Base-by-base conservation (phyloP, 1,140 invertebrate species). In the Batillaria attramentaria region DNA sequence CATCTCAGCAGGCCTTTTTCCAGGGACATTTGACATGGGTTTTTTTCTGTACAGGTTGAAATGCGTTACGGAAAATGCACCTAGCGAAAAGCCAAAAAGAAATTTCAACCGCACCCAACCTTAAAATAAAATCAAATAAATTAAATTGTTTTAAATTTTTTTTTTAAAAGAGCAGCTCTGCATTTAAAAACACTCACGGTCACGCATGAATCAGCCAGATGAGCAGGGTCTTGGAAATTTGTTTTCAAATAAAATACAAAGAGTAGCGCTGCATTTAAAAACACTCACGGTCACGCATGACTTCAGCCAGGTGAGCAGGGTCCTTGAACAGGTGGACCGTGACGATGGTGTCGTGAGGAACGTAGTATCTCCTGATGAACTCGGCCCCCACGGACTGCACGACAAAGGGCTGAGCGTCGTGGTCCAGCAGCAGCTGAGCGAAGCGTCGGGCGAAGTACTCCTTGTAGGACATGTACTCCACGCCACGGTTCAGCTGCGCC, bases 351-450 rank as follows among this genome's bases (percentile, higher is more conserved):
- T 81, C 70, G 3, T 42, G 73, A 1, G 77, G 66, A 28, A 79
- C 73, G 78, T 77, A 78, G 77, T 81, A 72, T 2, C 82, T 54
- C 54, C 82, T 66, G 41, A 83, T 74, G 3, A 74, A 72, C 57
- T 81, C 75, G n/a, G 79, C 74, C n/a, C 77, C 78, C 43, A 76
- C 66, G 43, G 79, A 77, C 70, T 83, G 82, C 1, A 83, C 79
- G 42, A 83, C 82, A 65, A 79, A 83, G 28, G 82, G 82, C 69
- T 83, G 79, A 8, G 72, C 79, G 18, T 60, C 69, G 43, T 83
- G 73, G 24, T 83, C 78, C 72, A 79, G 73, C 37, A 83, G 57
- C 62, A 83, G 77, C 39, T 79, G 46, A 4, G 79, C 77, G 41
- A 83, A 81, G 10, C 66, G 77, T 20, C 60, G 18, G n/a, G 77